Evolutionary conservation across 92 coral and sea anemone genomes (phyloP).

Genomic region (Zoanthus gigantus): DNA sequence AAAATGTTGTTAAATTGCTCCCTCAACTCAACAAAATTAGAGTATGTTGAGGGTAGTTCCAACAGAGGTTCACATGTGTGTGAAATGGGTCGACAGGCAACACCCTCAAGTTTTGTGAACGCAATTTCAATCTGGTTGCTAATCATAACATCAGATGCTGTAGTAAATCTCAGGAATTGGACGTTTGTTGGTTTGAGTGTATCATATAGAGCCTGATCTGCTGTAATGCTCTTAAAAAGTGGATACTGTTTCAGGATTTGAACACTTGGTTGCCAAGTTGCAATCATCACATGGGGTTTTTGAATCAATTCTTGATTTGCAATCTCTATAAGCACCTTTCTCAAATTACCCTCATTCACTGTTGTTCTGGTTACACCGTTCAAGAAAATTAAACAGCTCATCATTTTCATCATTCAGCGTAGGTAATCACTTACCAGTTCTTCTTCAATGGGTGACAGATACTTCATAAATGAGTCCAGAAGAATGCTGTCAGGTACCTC

Average conservation of each 20-base stretch:
- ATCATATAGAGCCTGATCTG: slow-evolving; percentile 42
- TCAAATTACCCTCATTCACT: slow-evolving; percentile 59
- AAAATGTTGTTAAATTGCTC: slow-evolving; percentile 14
- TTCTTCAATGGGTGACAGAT: slow-evolving; percentile 66
- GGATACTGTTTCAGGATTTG: slow-evolving; percentile 18
- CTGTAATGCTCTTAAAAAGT: slow-evolving; percentile 31
- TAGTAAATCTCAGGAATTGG: slow-evolving; percentile 14
- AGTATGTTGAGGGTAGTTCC: not conserved
- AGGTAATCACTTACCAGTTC: slow-evolving; percentile 44
- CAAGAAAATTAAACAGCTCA: slow-evolving; percentile 61
- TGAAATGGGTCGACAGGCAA: not conserved
- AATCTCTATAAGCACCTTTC: slow-evolving; percentile 41
- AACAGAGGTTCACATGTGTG: not conserved
- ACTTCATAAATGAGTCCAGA: slow-evolving; percentile 69
- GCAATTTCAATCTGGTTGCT: not conserved
- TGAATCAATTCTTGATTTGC: slow-evolving; percentile 57
- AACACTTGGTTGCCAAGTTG: slow-evolving; percentile 36
- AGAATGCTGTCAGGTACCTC: slow-evolving; percentile 57
- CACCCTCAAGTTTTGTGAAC: slow-evolving; percentile 6
- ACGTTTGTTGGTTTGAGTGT: slow-evolving; percentile 37
- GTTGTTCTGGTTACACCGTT: slow-evolving; percentile 62
- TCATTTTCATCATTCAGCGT: slow-evolving; percentile 54
- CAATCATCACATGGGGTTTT: slow-evolving; percentile 57
- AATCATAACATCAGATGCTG: slow-evolving; percentile 2
- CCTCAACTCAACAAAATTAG: slow-evolving; percentile 13